phyloP scores from a whole-genome alignment of 2,888 invertebrate genomes.

The Drosophila siamana region DNA sequence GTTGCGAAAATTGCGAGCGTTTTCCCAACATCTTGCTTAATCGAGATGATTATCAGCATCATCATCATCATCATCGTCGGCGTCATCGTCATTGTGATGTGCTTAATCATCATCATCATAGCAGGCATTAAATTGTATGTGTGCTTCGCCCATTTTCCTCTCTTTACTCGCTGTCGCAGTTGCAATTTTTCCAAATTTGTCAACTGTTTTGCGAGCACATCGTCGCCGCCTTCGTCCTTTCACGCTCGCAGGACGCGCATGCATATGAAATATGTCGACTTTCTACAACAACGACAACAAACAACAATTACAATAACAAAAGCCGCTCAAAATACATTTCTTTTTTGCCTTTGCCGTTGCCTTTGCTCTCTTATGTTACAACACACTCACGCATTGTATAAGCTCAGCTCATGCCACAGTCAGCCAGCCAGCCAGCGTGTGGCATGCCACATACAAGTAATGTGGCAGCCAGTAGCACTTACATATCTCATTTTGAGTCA shows the following conservation, averaged over 20 bases:
- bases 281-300: slow-evolving; percentile 33
- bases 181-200: slow-evolving; percentile 79
- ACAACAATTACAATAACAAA: slow-evolving; percentile 39
- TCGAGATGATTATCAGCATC: slow-evolving; percentile 39
- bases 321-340: slow-evolving; percentile 28
- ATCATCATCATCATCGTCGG: slow-evolving; percentile 4
- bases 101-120: slow-evolving; percentile 27
- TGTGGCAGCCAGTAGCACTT: not conserved
- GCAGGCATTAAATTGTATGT: slow-evolving; percentile 38
- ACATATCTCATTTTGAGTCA: slow-evolving; percentile 13
- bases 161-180: slow-evolving; percentile 32
- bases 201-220: slow-evolving; percentile 57
- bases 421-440: not conserved
- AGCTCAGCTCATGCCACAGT: too few species aligned
- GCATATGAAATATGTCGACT: slow-evolving; percentile 69
- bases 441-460: too few species aligned
- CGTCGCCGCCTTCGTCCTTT: not conserved
- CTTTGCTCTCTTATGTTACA: too few species aligned
- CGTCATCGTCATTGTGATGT: too few species aligned
- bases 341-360: not conserved
- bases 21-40: slow-evolving; percentile 53
- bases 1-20: slow-evolving; percentile 40
- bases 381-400: too few species aligned
- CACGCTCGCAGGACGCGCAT: slow-evolving; percentile 39
- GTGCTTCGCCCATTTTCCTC: not conserved